A percentile compares a stretch with the other conserved stretches of the same genome.
Evolutionary conservation across 2,797 vertebrate species (phyloP).

Genomic region (Coluber constrictor): DNA sequence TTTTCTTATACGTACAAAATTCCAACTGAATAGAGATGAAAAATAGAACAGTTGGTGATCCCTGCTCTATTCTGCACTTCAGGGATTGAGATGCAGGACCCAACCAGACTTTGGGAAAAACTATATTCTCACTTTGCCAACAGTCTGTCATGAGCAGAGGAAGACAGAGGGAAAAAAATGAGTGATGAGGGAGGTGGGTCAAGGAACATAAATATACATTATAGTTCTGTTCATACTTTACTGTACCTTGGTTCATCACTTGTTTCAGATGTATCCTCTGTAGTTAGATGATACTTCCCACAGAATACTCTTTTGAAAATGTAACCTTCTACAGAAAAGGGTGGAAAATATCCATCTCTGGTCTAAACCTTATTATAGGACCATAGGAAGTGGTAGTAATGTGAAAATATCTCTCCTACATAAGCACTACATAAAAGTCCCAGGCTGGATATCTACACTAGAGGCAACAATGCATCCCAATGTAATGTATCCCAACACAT

Average conservation of each 20-base stretch:
- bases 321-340: not conserved
- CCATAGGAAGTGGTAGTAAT: not conserved
- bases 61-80: not conserved
- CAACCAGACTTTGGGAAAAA: not conserved
- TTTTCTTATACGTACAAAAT: not conserved
- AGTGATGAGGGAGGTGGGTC: not conserved
- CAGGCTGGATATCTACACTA: no score
- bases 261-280: not conserved
- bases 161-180: not conserved
- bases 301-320: not conserved
- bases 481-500: no score
- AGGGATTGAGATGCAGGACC: not conserved
- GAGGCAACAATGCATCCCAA: no score
- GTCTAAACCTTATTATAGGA: not conserved
- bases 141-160: not conserved
- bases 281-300: not conserved
- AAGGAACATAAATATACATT: not conserved
- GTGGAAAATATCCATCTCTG: not conserved
- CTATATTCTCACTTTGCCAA: not conserved
- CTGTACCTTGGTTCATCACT: not conserved
- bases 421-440: no score
- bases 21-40: not conserved
- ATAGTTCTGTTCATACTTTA: not conserved
- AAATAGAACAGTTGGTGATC: not conserved
- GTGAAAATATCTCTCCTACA: not conserved